These are phyloP conservation scores for Diogma glabrata DNA, from an alignment of 2,888 invertebrate genomes.

Conservation along the genomic window DNA sequence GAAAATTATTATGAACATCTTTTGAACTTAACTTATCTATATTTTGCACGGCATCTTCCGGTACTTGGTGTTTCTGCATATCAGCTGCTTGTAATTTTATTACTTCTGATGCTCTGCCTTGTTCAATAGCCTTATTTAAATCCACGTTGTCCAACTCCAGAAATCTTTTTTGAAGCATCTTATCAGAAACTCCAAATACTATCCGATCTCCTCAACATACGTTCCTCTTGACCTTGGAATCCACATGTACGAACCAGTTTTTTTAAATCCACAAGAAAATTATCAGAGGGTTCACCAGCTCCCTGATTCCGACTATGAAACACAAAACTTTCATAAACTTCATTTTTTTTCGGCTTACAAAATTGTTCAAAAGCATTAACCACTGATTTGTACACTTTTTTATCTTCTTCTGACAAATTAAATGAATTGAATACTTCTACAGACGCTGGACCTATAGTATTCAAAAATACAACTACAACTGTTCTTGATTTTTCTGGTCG, in stretches of 20 bases:
- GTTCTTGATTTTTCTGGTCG: not conserved
- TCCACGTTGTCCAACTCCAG: not conserved
- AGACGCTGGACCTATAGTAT: not conserved
- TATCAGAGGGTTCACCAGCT: not conserved
- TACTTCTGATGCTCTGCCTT: not conserved
- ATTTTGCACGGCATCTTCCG: too few relatives aligned
- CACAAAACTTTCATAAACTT: not conserved
- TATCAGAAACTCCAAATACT: not conserved
- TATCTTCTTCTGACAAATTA: not conserved
- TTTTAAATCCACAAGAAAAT: not conserved
- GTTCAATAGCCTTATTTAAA: not conserved
- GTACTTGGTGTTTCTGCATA: too few relatives aligned
- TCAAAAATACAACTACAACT: not conserved
- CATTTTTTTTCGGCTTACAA: not conserved
- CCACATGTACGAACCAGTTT: not conserved
- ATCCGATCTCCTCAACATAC: slow-evolving; percentile 5
- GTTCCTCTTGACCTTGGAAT: not conserved
- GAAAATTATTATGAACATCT: too few relatives aligned
- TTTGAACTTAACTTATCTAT: too few relatives aligned
- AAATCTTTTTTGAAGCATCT: not conserved
- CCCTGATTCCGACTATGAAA: not conserved
- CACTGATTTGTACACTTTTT: not conserved
- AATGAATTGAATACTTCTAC: not conserved
- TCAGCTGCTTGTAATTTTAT: too few relatives aligned
- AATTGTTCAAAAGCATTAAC: not conserved